Conservation (phyloP, 1,140 invertebrate genomes). For the Danaus plexippus region DNA sequence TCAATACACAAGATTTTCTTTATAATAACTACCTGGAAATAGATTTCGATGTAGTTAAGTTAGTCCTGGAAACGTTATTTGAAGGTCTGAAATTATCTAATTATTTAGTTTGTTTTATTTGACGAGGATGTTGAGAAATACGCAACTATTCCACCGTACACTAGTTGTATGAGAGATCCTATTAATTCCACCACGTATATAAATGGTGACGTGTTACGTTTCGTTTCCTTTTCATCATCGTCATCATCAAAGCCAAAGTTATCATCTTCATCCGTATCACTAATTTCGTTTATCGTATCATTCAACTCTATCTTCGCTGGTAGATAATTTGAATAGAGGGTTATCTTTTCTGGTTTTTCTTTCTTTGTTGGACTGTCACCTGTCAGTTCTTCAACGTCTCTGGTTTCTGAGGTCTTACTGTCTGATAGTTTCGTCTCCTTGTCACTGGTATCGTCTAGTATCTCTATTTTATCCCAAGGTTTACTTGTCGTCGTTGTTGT, state of each 20-base stretch:
- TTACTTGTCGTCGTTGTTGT: conserved; percentile 31
- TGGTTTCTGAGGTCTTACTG: conserved; percentile 43
- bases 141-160: conserved; percentile 42
- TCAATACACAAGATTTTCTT: too few species aligned
- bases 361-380: conserved; percentile 37
- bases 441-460: conserved; percentile 43
- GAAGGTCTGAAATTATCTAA: too few species aligned
- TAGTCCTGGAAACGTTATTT: too few species aligned
- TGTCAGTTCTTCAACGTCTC: conserved; percentile 54
- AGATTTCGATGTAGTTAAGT: too few species aligned
- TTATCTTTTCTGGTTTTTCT: conserved; percentile 58
- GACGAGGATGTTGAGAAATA: conserved; percentile 23
- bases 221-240: conserved; percentile 25
- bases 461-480: conserved; percentile 47
- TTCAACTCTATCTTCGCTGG: conserved; percentile 32
- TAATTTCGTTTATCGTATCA: conserved; percentile 30
- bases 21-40: too few species aligned
- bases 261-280: conserved; percentile 14
- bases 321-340: conserved; percentile 45
- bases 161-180: conserved; percentile 42
- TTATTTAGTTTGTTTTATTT: conserved; percentile 2
- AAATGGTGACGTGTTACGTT: conserved; percentile 38
- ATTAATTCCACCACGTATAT: conserved; percentile 47
- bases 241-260: conserved; percentile 39
- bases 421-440: conserved; percentile 26